These are phyloP conservation scores for Campoletis sonorensis DNA, from an alignment of 1,140 invertebrate genomes.

Conservation along the genomic window DNA sequence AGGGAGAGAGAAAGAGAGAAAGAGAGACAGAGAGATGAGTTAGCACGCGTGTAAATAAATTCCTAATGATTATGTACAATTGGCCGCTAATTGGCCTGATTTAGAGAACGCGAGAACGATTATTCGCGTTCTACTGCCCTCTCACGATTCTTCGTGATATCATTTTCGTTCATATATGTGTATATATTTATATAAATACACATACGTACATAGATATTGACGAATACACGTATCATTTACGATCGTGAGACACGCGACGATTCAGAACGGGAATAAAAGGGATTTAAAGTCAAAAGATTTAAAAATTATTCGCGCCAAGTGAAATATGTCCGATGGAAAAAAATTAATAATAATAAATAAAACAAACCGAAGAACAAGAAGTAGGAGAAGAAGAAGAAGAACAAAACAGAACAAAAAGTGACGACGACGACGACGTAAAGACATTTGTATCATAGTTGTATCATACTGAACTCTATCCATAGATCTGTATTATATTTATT, in stretches of 20 bases:
- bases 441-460: conserved; percentile 76
- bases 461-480: conserved; percentile 74
- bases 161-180: conserved; percentile 3
- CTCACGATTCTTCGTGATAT: conserved; percentile 42
- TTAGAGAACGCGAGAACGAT: conserved; percentile 50
- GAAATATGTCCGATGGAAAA: conserved; percentile 50
- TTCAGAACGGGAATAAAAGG: background rate
- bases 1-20: background rate
- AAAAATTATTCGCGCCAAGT: conserved; percentile 55
- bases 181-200: too few species aligned
- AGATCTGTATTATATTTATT: conserved; percentile 78
- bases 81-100: conserved; percentile 52
- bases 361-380: too few species aligned
- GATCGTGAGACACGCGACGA: background rate
- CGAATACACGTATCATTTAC: background rate
- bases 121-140: background rate
- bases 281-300: conserved; percentile 58
- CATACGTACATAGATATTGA: too few species aligned
- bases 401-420: conserved; percentile 50
- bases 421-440: conserved; percentile 44
- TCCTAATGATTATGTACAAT: conserved; percentile 74
- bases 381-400: too few species aligned
- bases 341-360: too few species aligned
- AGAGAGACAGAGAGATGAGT: conserved; percentile 41
- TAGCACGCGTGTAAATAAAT: conserved; percentile 75